A percentile compares a stretch with the other conserved stretches of the same genome.
phyloP scores from a whole-genome alignment of 2,113 vertebrate genomes.

The Silurus glanis region DNA sequence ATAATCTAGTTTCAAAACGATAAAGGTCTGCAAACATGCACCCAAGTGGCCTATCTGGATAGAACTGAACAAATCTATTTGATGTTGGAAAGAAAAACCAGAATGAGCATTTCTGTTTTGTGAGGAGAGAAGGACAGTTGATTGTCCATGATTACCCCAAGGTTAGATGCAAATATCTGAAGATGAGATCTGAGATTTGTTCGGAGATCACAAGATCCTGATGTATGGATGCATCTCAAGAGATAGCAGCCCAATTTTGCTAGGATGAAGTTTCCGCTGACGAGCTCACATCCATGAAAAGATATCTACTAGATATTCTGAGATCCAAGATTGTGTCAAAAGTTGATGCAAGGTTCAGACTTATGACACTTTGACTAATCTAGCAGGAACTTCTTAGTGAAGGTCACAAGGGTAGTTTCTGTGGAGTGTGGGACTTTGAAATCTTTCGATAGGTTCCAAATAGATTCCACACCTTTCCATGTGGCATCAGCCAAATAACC shows the following conservation, averaged over 20 bases:
- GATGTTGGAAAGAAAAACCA: background rate
- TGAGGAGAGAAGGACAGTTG: background rate
- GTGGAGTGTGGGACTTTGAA: background rate
- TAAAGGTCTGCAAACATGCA: background rate
- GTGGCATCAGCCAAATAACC: background rate
- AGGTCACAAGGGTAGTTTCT: too few species aligned
- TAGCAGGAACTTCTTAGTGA: background rate
- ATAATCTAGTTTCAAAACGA: background rate
- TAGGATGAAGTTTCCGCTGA: background rate
- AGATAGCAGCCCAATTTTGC: background rate
- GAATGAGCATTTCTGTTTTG: background rate
- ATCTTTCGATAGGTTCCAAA: background rate
- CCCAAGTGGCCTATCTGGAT: background rate
- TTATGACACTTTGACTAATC: background rate
- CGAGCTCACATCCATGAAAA: background rate
- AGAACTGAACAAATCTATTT: background rate
- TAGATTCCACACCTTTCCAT: background rate
- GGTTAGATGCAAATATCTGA: background rate
- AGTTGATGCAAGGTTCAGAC: background rate
- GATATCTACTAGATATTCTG: background rate
- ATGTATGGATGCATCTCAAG: background rate
- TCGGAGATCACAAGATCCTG: background rate
- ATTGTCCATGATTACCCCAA: background rate
- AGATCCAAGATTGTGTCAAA: background rate
- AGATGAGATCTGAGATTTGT: background rate